Evolutionary conservation across 2,888 invertebrate species (phyloP), one percentile per base, ranked within the genome.

Genomic region (Platerodrilus igneus): DNA sequence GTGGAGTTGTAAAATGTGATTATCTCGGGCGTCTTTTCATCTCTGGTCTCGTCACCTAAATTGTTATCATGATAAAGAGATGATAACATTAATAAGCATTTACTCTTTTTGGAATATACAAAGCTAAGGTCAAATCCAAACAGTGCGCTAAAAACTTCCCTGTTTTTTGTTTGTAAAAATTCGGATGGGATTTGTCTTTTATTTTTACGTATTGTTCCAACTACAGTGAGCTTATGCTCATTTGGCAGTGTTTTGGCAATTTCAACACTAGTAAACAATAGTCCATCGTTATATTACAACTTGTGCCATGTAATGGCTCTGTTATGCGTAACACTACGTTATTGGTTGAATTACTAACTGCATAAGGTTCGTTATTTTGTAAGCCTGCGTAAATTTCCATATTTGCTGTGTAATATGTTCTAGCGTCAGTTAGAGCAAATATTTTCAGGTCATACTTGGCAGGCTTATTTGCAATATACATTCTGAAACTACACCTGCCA

Each of bases 151-250:
- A 31, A 19, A 20, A 23, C 18, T 15, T 29, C 37, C 10, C 37
- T 10, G 14, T 20, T n/a, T 38, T 32, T n/a, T n/a, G 29, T 30
- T 6, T 41, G 32, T 13, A 31, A 18, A 42, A 53, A 44, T 9
- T 38, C 23, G 6, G 39, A 28, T 17, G 48, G 48, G 4, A 54
- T 13, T 21, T 50, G 37, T 29, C 35, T 39, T 33, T 53, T 51
- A 25, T 53, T 51, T 46, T 53, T 53, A 9, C 40, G 27, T 21
- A 53, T 20, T 10, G 46, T 51, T 15, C 46, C 51, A 31, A 51
- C 44, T 22, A 31, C 21, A 22, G 46, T 47, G 10, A 51, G 27
- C 6, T 28, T 31, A 34, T 43, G 26, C 15, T 51, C 37, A 22
- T 25, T 15, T 6, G 34, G 15, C 25, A 46, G 32, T 20, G 42